These are phyloP conservation scores for Belgica antarctica DNA, from an alignment of 2,888 invertebrate genomes.

Conservation along the genomic window DNA sequence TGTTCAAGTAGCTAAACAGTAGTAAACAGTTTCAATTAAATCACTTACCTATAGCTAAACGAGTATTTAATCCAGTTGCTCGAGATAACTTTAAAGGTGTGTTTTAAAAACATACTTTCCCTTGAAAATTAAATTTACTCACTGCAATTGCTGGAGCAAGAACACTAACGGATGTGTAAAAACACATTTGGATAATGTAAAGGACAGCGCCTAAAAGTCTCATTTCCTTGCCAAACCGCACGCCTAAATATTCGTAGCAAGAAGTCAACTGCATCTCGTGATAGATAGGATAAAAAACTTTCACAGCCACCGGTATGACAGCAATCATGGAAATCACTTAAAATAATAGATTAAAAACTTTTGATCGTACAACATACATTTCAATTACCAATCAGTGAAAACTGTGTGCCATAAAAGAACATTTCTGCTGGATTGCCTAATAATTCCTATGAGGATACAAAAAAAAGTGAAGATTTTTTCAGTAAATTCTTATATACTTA, in stretches of 20 bases:
- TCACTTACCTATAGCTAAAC: slow-evolving; percentile 87
- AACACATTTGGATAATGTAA: slow-evolving; percentile 65
- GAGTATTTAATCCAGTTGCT: slow-evolving; percentile 88
- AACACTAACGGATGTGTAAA: slow-evolving; percentile 83
- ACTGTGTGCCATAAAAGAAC: slow-evolving; percentile 84
- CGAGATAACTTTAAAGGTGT: no score
- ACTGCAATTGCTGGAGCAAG: slow-evolving; percentile 81
- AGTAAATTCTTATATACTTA: no score
- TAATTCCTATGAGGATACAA: no score
- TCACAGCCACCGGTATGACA: slow-evolving; percentile 75
- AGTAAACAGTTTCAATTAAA: no score
- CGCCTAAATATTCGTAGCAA: slow-evolving; percentile 73
- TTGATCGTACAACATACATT: neutral
- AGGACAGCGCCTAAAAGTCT: slow-evolving; percentile 53
- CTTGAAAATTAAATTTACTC: no score
- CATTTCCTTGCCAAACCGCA: slow-evolving; percentile 57
- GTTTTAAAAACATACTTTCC: no score
- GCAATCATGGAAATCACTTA: slow-evolving; percentile 68
- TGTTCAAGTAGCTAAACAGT: no score
- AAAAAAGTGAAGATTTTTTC: no score
- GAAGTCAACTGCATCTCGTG: slow-evolving; percentile 80
- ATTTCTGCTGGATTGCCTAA: slow-evolving; percentile 90
- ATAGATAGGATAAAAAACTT: slow-evolving; percentile 80
- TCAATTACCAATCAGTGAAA: slow-evolving; percentile 66
- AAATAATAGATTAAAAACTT: neutral